Percentiles rank a stretch among this genome's conserved stretches.
Conservation (phyloP, 2,797 vertebrate species). For the Sarcoramphus papa region DNA sequence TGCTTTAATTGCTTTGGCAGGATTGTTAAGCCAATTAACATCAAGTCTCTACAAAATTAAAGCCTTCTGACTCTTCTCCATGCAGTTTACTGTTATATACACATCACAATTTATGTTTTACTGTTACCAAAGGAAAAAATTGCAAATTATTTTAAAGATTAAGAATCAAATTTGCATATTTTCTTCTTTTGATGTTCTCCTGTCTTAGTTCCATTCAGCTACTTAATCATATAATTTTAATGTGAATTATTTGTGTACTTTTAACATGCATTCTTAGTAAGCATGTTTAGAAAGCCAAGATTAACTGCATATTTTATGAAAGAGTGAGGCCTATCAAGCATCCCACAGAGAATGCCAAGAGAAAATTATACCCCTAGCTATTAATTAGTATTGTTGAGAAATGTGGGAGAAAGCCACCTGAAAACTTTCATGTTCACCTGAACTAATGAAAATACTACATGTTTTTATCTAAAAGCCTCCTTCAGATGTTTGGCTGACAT, state of each 20-base stretch:
- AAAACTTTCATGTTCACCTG: background rate
- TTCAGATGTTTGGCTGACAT: background rate
- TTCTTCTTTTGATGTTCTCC: background rate
- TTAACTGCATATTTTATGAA: background rate
- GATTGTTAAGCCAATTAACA: slow-evolving; percentile 59
- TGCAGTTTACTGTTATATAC: background rate
- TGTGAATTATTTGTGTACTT: background rate
- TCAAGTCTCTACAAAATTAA: slow-evolving; percentile 42
- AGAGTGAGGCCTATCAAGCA: background rate
- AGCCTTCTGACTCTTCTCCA: slow-evolving; percentile 38
- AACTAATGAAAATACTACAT: background rate
- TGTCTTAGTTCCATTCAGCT: background rate
- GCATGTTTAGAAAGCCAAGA: background rate
- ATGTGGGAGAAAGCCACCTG: background rate
- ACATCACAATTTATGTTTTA: slow-evolving; percentile 41
- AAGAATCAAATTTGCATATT: background rate
- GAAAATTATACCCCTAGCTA: background rate
- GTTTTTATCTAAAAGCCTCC: background rate
- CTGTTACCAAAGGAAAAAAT: slow-evolving; percentile 40
- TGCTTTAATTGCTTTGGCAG: slow-evolving; percentile 63
- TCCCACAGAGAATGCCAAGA: background rate
- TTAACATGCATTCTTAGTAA: background rate
- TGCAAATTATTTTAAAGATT: background rate
- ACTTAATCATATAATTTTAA: background rate
- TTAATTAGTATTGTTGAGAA: background rate